Evolutionary conservation across 2,113 vertebrate species (phyloP).

Genomic region (Riparia riparia): DNA sequence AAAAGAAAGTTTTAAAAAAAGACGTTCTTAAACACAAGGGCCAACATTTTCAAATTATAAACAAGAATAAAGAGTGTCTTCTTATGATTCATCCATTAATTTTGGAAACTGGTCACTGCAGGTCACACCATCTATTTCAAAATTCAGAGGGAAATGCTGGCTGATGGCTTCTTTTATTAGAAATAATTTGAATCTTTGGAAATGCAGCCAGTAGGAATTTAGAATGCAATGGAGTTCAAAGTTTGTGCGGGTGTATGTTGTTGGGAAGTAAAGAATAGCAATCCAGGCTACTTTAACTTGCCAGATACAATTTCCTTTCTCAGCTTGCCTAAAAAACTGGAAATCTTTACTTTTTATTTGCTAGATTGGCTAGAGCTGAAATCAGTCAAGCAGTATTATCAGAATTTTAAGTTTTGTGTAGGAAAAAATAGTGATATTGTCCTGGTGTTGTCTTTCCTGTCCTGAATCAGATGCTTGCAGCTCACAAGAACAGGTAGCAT

Average conservation of each 20-base stretch:
- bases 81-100: slow-evolving; percentile 23
- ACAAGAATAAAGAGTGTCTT: slow-evolving; percentile 5
- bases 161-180: slow-evolving; percentile 38
- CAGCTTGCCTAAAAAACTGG: slow-evolving; percentile 12
- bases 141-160: slow-evolving; percentile 12
- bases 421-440: neutral
- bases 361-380: neutral
- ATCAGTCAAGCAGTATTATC: neutral
- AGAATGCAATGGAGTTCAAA: slow-evolving; percentile 43
- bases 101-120: slow-evolving; percentile 22
- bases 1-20: neutral
- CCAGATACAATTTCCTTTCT: slow-evolving; percentile 62
- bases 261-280: slow-evolving; percentile 28
- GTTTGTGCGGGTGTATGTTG: slow-evolving; percentile 47
- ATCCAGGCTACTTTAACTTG: slow-evolving; percentile 40
- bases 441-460: neutral
- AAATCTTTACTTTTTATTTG: slow-evolving; percentile 28
- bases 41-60: slow-evolving; percentile 41
- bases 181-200: slow-evolving; percentile 45
- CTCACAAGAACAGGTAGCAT: neutral
- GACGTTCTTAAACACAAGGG: neutral
- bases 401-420: neutral
- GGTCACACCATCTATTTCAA: slow-evolving; percentile 13
- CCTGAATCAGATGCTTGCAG: neutral
- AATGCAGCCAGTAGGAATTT: slow-evolving; percentile 25